Base-by-base conservation (phyloP, 2,888 invertebrate species). In the Metacarcinus magister region DNA sequence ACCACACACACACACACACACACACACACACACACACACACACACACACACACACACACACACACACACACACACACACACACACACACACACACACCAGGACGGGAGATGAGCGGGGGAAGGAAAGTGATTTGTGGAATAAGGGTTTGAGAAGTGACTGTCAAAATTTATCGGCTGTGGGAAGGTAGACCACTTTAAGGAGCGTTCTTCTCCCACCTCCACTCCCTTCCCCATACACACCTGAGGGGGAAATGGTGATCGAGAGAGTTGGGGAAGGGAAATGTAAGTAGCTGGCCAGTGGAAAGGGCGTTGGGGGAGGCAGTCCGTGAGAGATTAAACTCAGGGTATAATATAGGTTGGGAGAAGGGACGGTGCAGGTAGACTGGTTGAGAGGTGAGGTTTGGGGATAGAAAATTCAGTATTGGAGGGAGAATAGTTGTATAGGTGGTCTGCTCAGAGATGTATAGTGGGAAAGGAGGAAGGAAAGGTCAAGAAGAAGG, bases 21-120 rank as follows among this genome's bases (percentile, higher is more conserved):
- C n/a, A n/a, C n/a, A n/a, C n/a, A n/a, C n/a, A n/a, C n/a, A n/a
- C n/a, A n/a, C n/a, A n/a, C n/a, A n/a, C n/a, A n/a, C 54, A 54
- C 13, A 54, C 54, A 7, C 54, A 7, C 23, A 23, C 67, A 23
- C 67, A 23, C 67, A 23, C 23, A 13, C 67, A 23, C 67, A 23
- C 67, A 67, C 67, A 67, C 67, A 67, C 67, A 67, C 2, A 67
- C 67, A 67, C 67, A 67, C 67, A 67, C 67, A 67, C 67, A 67
- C 67, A 67, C 67, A 67, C 67, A 67, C 67, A 67, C 67, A 67
- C 67, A 67, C 67, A 67, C 67, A 67, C 67, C 67, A n/a, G 10
- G 67, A n/a, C 67, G 67, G n/a, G 10, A 54, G 54, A 16, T 54
- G 54, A 54, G 54, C 54, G 54, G 67, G 67, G 67, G 67, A 67